These are phyloP conservation scores for Berghia stephanieae DNA, from an alignment of 1,140 invertebrate genomes.

Conservation along the genomic window DNA sequence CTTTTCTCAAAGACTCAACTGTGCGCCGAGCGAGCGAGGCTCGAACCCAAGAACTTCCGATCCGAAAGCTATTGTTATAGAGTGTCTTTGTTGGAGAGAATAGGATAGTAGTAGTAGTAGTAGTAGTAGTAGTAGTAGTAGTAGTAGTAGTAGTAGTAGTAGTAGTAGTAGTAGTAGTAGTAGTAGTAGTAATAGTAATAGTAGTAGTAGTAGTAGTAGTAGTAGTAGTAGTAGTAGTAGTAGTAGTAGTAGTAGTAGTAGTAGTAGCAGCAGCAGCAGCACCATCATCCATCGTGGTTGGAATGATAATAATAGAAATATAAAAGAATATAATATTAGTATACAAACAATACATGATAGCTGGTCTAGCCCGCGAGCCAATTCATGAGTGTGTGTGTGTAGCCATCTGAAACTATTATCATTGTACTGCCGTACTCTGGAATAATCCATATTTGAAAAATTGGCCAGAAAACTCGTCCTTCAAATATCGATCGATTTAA, in stretches of 20 bases:
- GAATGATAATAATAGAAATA: constrained; percentile 21
- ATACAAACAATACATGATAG: constrained; percentile 11
- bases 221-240: constrained; percentile 17
- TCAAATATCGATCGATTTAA: too few relatives aligned
- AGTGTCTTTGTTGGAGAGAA: too few relatives aligned
- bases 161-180: constrained; percentile 16
- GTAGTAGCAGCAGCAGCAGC: constrained; percentile 18
- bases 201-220: constrained; percentile 13
- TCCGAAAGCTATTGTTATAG: too few relatives aligned
- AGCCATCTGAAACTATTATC: too few relatives aligned
- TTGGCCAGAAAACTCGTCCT: too few relatives aligned
- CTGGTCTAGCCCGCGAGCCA: constrained; percentile 18
- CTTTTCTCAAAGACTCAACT: too few relatives aligned
- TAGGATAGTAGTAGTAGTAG: constrained; percentile 28
- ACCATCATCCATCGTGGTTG: constrained; percentile 1
- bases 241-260: constrained; percentile 27
- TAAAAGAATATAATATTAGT: constrained; percentile 15
- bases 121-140: constrained; percentile 27
- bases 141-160: constrained; percentile 28
- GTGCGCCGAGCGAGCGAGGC: too few relatives aligned
- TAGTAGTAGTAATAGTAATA: constrained; percentile 24
- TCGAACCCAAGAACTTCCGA: too few relatives aligned
- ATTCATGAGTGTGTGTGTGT: too few relatives aligned
- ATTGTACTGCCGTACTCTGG: too few relatives aligned
- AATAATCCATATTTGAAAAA: too few relatives aligned